These are phyloP conservation scores for Baccha elongata DNA, from an alignment of 2,888 invertebrate genomes.

Conservation along the genomic window DNA sequence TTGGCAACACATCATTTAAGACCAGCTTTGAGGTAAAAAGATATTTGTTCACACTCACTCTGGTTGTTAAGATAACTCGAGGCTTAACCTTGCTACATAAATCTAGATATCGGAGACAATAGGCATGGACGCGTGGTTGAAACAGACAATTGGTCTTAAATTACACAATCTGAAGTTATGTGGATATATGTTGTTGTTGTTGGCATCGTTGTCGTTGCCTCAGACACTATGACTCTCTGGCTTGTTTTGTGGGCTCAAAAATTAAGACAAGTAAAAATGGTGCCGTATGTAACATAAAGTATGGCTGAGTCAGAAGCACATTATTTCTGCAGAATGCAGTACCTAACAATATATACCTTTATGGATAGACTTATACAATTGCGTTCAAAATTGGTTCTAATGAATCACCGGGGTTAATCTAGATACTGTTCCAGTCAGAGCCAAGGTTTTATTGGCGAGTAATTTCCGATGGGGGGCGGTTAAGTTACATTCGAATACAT, in stretches of 20 bases:
- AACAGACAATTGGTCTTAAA: constrained; percentile 68
- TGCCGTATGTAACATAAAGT: constrained; percentile 19
- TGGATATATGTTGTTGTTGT: constrained; percentile 5
- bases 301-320: constrained; percentile 41
- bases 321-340: constrained; percentile 37
- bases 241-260: constrained; percentile 32
- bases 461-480: no score
- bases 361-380: constrained; percentile 26
- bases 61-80: constrained; percentile 41
- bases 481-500: constrained; percentile 37
- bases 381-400: constrained; percentile 50
- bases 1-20: constrained; percentile 60
- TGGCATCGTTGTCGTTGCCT: neutral
- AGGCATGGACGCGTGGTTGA: constrained; percentile 66
- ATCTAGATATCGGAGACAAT: constrained; percentile 71
- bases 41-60: constrained; percentile 38
- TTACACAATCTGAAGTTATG: constrained; percentile 62
- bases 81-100: constrained; percentile 73
- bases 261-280: constrained; percentile 8
- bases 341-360: constrained; percentile 13
- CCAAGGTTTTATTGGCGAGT: constrained; percentile 52
- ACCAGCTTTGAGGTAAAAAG: constrained; percentile 53
- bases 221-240: constrained; percentile 55
- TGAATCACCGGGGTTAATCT: constrained; percentile 61
- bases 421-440: constrained; percentile 45